Conservation (phyloP, 2,888 invertebrate species). For the Ophion costatus region DNA sequence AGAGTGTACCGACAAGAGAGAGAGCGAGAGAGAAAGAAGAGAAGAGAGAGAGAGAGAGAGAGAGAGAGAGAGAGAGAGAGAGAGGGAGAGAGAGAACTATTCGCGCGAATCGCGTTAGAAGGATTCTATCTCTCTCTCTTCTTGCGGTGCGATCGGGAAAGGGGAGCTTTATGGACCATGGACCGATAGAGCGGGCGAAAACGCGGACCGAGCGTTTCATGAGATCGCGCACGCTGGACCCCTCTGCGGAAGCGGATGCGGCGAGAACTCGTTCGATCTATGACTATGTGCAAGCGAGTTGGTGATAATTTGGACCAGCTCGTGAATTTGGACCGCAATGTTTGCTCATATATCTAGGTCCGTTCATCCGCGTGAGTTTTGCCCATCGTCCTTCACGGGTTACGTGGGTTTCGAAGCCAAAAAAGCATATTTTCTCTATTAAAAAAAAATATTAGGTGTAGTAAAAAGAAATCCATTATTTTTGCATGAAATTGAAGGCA, state of each 20-base stretch:
- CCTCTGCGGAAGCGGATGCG: slow-evolving; percentile 64
- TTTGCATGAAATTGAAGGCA: too few relatives aligned
- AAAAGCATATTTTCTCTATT: too few relatives aligned
- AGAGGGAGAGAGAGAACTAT: background rate
- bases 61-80: slow-evolving; percentile 4
- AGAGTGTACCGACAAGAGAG: background rate
- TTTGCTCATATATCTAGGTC: too few relatives aligned
- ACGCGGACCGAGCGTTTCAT: slow-evolving; percentile 49
- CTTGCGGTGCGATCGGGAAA: slow-evolving; percentile 32
- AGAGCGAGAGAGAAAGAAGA: slow-evolving; percentile 9
- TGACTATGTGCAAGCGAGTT: slow-evolving; percentile 13
- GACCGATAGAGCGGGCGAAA: slow-evolving; percentile 57
- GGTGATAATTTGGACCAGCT: slow-evolving; percentile 10
- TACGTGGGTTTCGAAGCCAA: too few relatives aligned
- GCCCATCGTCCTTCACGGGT: too few relatives aligned
- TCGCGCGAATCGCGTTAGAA: background rate
- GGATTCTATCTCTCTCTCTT: slow-evolving; percentile 11
- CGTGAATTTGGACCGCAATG: background rate
- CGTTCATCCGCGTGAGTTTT: too few relatives aligned
- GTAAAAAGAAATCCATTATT: too few relatives aligned
- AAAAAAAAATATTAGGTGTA: too few relatives aligned
- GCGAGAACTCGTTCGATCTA: slow-evolving; percentile 40
- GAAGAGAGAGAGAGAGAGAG: slow-evolving; percentile 13
- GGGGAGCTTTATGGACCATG: slow-evolving; percentile 40
- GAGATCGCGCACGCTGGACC: slow-evolving; percentile 44